Conservation (phyloP, 2,113 vertebrate species). For the Crotophaga sulcirostris region DNA sequence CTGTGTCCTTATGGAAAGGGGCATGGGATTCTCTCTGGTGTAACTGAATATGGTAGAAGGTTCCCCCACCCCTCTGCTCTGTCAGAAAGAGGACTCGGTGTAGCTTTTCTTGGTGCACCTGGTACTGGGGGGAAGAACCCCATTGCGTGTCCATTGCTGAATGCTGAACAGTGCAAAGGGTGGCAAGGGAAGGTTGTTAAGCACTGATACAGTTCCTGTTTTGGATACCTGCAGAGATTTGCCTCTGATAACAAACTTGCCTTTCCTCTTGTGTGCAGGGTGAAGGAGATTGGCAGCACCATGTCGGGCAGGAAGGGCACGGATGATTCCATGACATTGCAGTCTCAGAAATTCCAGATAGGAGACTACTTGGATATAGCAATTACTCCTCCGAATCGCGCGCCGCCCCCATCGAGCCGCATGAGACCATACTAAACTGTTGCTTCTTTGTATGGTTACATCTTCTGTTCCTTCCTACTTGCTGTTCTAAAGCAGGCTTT, state of each 20-base stretch:
- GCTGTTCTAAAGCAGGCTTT: constrained; percentile 67
- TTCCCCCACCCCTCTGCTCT: background rate
- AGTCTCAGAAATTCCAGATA: constrained; percentile 98
- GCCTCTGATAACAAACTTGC: background rate
- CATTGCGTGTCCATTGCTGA: rapidly evolving
- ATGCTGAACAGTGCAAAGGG: background rate
- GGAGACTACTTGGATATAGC: constrained; percentile 97
- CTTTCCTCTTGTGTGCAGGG: constrained; percentile 71
- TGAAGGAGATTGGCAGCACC: constrained; percentile 95
- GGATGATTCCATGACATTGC: constrained; percentile 95
- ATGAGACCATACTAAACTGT: constrained; percentile 89
- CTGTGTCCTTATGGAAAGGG: background rate
- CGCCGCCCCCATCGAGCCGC: constrained; percentile 86
- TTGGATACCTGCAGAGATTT: background rate
- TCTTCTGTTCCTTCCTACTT: constrained; percentile 18
- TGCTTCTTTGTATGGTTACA: background rate
- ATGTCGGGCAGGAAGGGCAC: constrained; percentile 93
- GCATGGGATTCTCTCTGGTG: background rate
- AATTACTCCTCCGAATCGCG: constrained; percentile 93
- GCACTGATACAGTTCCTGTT: rapidly evolving
- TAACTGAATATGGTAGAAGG: background rate
- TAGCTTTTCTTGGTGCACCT: background rate
- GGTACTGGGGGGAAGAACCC: background rate
- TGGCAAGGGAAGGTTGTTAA: rapidly evolving
- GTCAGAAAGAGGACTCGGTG: background rate